These are phyloP conservation scores for Teleogryllus occipitalis DNA, from an alignment of 1,140 invertebrate species.

Conservation along the genomic window DNA sequence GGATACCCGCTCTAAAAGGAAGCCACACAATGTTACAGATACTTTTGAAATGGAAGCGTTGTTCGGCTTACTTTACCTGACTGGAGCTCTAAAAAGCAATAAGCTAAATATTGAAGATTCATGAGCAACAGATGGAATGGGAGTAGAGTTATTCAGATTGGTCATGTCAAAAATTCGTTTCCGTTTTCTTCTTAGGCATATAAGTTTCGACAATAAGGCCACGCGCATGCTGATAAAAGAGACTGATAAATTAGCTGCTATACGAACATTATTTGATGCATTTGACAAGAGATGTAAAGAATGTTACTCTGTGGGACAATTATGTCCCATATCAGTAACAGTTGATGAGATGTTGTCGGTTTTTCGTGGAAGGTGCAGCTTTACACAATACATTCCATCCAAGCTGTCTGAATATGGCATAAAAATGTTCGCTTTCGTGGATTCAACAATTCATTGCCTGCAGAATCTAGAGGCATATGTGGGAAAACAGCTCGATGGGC, in stretches of 20 bases:
- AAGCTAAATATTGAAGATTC: conserved; percentile 8
- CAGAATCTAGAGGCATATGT: too few species aligned
- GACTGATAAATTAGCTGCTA: conserved; percentile 11
- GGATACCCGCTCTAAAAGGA: too few species aligned
- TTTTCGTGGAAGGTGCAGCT: too few species aligned
- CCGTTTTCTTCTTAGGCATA: conserved; percentile 10
- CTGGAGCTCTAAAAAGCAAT: not conserved
- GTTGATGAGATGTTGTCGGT: too few species aligned
- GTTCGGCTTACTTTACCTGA: conserved; percentile 15
- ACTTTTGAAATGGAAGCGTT: conserved; percentile 2
- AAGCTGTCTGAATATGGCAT: too few species aligned
- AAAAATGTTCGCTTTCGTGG: too few species aligned
- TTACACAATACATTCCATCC: too few species aligned
- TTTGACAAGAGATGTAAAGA: conserved; percentile 15
- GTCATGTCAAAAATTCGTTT: not conserved
- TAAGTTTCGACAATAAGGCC: conserved; percentile 3
- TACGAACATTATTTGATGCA: conserved; percentile 12
- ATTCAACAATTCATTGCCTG: too few species aligned
- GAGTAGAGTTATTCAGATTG: conserved; percentile 9
- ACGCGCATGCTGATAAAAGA: not conserved
- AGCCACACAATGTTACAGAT: conserved; percentile 12
- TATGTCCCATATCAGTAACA: too few species aligned
- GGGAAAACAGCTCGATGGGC: too few species aligned
- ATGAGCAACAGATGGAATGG: conserved; percentile 7
- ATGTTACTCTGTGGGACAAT: conserved; percentile 10